Base-by-base conservation (phyloP, 2,888 invertebrate species). In the Unio delphinus region DNA sequence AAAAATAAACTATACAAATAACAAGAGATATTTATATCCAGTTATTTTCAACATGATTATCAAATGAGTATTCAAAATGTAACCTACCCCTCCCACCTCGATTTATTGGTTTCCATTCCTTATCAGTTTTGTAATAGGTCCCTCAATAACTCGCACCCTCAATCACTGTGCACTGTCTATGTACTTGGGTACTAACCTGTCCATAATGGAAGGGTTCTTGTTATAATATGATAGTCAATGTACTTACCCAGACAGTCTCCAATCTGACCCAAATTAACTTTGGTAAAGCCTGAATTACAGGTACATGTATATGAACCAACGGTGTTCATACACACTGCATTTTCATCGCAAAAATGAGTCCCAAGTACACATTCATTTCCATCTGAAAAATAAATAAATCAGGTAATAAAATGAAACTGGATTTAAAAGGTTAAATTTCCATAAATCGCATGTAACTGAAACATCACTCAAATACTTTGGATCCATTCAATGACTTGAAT, bases 311-410 rank as follows among this genome's bases (percentile, higher is more conserved):
- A 77, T 17, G 69, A 59, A 8, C 80, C 80, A 4, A 34, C 72
- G 0, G 75, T 78, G 66, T 79, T 78, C 20, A 68, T 58, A 56
- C 80, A 79, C 11, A 67, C 65, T 28, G 77, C 77, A 8, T 61
- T 64, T 17, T 60, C 58, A 61, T 76, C 72, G 69, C 80, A 80
- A 59, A 70, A 62, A 67, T 74, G 68, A 4, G 62, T 64, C n/a
- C 67, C 70, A 18, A 54, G 64, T 5, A 58, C 54, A 65, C 80
- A 80, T 59, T 80, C 80, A 59, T 78, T 68, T 11, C 73, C 57
- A 69, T 80, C 80, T 78, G 64, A 23, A 69, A 74, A 45, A 23
- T 17, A 59, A 67, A 23, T 28, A 55, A 3, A 3, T 45, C 15
- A 45, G 3, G 3, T 0, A 45, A 45, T 45, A 45, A 45, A 45